Base-by-base conservation (phyloP, 2,113 vertebrate species). In the Typhlomys cinereus region DNA sequence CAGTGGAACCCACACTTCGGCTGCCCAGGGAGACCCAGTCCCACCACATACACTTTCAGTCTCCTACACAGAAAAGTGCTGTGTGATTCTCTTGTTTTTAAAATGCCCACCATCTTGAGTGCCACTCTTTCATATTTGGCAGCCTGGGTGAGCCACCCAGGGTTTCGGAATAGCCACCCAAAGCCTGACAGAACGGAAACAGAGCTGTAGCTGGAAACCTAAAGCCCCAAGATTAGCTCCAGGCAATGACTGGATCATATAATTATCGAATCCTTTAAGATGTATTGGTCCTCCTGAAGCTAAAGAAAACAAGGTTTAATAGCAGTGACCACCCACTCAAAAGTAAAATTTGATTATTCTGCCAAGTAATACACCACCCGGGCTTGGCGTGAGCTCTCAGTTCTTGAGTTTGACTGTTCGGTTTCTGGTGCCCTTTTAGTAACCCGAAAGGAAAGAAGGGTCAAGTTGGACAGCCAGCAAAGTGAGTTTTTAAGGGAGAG, bases 241-340 rank as follows among this genome's bases (percentile, higher is more conserved):
- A 89, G 66, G 75, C 50, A 80, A 44, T 5, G 14, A 75, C 88
- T 79, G 54, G 78, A 48, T 50, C 41, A 69, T 59, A 85, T 59
- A 85, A 88, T 92, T 88, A 73, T 85, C 71, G 78, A 78, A 8
- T 79, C 89, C 92, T 92, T 80, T 78, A 80, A 80, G 64, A 50
- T 48, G 83, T 94, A 39, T 89, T 88, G 76, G 88, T 76, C 75
- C 76, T 71, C 90, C 25, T 6, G 20, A n/a, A n/a, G n/a, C n/a
- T n/a, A n/a, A n/a, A n/a, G n/a, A n/a, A n/a, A n/a, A n/a, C n/a
- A n/a, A n/a, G n/a, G n/a, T n/a, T n/a, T n/a, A n/a, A n/a, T 50
- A 87, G 79, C 59, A 59, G 7, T 87, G 59, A 86, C 61, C 36
- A 34, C n/a, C 39, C 71, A 41, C 70, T 61, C 70, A 29, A 84